Evolutionary conservation across 2,113 vertebrate genomes (phyloP).

Genomic region (Apteryx owenii): DNA sequence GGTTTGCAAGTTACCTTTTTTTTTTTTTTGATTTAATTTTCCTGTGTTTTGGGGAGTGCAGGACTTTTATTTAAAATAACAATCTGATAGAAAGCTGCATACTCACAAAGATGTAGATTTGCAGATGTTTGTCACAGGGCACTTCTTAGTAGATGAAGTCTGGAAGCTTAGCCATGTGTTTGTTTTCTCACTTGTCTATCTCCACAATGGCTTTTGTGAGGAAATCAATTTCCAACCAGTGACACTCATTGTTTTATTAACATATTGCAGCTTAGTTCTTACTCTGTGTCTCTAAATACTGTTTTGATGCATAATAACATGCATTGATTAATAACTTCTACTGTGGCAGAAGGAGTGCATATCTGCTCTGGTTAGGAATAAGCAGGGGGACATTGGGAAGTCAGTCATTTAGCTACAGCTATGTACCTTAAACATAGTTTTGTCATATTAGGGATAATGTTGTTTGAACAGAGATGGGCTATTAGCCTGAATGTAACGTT

Average conservation of each 20-base stretch:
- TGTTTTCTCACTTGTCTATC: neutral
- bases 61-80: neutral
- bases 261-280: neutral
- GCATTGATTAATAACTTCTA: neutral
- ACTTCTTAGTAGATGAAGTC: neutral
- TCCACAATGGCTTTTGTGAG: neutral
- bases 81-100: neutral
- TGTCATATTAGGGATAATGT: neutral
- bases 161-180: fast-evolving
- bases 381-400: neutral
- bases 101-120: neutral
- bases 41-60: neutral
- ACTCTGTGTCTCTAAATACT: neutral
- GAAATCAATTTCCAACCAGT: fast-evolving
- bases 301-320: neutral
- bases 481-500: neutral
- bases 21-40: neutral
- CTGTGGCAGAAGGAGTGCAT: neutral
- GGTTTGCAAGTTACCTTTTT: neutral
- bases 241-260: neutral
- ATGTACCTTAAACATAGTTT: neutral
- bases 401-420: neutral
- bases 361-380: neutral
- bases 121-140: neutral
- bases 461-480: neutral